Evolutionary conservation across 2,797 vertebrate species (phyloP), one percentile per base, ranked within the genome.

Genomic region (Syngnathus acus): DNA sequence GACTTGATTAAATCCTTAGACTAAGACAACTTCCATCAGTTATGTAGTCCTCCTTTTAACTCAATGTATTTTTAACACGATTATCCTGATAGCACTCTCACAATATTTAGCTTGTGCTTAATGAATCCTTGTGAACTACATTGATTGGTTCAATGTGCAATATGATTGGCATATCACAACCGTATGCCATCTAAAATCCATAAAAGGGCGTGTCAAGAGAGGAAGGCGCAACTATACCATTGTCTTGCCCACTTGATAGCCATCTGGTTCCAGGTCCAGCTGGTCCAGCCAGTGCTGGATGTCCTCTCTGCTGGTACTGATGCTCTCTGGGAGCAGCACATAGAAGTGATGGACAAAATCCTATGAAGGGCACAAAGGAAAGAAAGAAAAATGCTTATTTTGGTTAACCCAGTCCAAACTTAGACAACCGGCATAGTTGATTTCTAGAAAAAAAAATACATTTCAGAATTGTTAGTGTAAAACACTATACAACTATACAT

Each of bases 231-330:
- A 37, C 14, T 19, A 43, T 92, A 98, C 97, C 97, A 94, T 98
- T 0, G 94, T 95, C 84, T 91, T 93, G 73, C 97, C 97, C 75
- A 99, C 95, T 98, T 99, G 97, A 75, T 92, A 95, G 57, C 91
- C 93, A 68, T 95, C 91, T 53, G 91, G 77, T 67, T 89, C 77
- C 0, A 94, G 90, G 85, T 93, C 85, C 42, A 91, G 89, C 84
- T 91, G 92, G 82, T 40, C 85, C 88, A 99, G 92, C 89, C 94
- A 95, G 68, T 91, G 85, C 68, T 90, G 90, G 85, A 99, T 94
- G 62, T 91, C 91, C 68, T 92, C 86, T 80, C 91, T 93, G 62
- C 91, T 90, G 3, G 93, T 84, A 50, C 78, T 83, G 80, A 89
- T 89, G 70, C 89, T 88, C 78, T 84, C 92, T 0, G 94, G 93